Evolutionary conservation across 2,888 invertebrate species (phyloP).

Genomic region (Eustalomyia histrio): DNA sequence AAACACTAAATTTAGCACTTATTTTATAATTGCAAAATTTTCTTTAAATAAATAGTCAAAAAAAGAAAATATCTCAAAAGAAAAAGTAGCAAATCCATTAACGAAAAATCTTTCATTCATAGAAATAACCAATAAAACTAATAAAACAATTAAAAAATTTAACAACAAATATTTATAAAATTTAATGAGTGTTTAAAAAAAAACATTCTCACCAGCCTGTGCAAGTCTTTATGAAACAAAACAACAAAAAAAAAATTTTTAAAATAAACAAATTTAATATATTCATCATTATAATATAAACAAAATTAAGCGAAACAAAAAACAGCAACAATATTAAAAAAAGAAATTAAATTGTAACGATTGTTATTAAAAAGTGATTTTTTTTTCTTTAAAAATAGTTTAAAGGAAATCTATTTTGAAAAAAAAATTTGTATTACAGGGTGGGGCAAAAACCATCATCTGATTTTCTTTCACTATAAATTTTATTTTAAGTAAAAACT

Average conservation of each 20-base stretch:
- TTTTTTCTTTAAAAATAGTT: too few species aligned
- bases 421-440: too few species aligned
- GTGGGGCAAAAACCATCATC: too few species aligned
- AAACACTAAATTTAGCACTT: not conserved
- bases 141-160: constrained; percentile 26
- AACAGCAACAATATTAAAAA: not conserved
- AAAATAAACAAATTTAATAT: constrained; percentile 42
- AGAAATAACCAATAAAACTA: not conserved
- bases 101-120: not conserved
- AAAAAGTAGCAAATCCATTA: not conserved
- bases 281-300: constrained; percentile 24
- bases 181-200: not conserved
- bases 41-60: too few species aligned
- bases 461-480: too few species aligned
- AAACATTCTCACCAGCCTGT: not conserved
- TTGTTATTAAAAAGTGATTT: not conserved
- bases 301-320: not conserved
- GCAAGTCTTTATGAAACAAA: constrained; percentile 10
- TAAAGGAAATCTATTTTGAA: too few species aligned
- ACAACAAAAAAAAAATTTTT: constrained; percentile 9
- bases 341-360: not conserved
- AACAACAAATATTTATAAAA: constrained; percentile 17
- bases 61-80: not conserved
- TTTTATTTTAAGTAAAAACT: too few species aligned
- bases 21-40: constrained; percentile 1